Evolutionary conservation across 1,140 invertebrate genomes (phyloP).

Genomic region (Scylla paramamosain): DNA sequence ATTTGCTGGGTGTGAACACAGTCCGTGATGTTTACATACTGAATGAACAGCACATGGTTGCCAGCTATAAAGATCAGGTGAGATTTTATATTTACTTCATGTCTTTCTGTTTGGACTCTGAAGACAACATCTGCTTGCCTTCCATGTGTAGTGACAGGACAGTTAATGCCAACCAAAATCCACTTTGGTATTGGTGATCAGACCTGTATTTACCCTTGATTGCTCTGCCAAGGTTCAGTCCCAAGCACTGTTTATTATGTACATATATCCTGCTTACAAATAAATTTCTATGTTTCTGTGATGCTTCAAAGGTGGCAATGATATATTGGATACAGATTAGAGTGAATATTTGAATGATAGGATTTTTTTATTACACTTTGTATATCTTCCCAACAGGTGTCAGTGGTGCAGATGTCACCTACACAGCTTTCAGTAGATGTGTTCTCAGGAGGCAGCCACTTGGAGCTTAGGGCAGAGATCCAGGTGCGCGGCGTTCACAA

Average conservation of each 20-base stretch:
- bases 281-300: too few relatives aligned
- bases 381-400: constrained; percentile 80
- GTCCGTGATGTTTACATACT: constrained; percentile 92
- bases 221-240: too few relatives aligned
- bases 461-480: constrained; percentile 87
- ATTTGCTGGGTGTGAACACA: constrained; percentile 90
- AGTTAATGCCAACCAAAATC: too few relatives aligned
- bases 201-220: too few relatives aligned
- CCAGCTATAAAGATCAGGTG: constrained; percentile 86
- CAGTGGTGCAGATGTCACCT: constrained; percentile 83
- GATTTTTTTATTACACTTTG: too few relatives aligned
- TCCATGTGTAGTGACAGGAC: too few relatives aligned
- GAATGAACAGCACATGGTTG: constrained; percentile 90
- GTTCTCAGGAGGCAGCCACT: constrained; percentile 78
- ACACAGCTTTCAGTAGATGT: constrained; percentile 84
- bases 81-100: not conserved
- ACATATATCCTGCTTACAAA: too few relatives aligned
- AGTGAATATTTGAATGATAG: too few relatives aligned
- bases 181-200: too few relatives aligned
- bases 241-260: too few relatives aligned
- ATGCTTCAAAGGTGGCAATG: too few relatives aligned
- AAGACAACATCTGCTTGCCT: not conserved
- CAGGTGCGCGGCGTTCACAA: constrained; percentile 83
- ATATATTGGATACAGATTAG: too few relatives aligned
- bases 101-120: not conserved